Evolutionary conservation across 2,113 vertebrate genomes (phyloP).

Genomic region (Tichodroma muraria): DNA sequence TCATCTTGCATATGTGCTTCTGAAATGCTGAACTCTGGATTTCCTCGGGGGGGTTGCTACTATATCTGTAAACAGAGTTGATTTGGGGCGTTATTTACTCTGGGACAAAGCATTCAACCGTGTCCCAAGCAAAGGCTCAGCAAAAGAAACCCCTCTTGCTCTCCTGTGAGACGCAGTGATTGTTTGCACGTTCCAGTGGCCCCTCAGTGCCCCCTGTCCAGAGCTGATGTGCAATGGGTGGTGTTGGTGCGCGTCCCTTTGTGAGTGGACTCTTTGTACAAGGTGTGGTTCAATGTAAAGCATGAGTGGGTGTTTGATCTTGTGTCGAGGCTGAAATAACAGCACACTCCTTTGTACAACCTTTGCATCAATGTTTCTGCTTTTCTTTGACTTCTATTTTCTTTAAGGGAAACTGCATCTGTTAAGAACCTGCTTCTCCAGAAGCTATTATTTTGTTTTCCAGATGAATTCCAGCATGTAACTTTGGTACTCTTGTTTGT

Average conservation of each 20-base stretch:
- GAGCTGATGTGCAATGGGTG: slow-evolving; percentile 43
- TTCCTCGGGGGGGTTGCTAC: not conserved
- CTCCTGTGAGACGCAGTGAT: not conserved
- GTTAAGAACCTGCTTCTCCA: slow-evolving; percentile 56
- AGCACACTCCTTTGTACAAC: slow-evolving; percentile 52
- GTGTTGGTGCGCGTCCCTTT: slow-evolving; percentile 43
- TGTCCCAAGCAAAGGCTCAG: not conserved
- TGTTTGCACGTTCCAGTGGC: not conserved
- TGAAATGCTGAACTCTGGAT: slow-evolving; percentile 13
- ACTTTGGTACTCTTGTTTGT: slow-evolving; percentile 78
- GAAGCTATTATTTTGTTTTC: slow-evolving; percentile 60
- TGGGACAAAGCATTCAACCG: not conserved
- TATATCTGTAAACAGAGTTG: not conserved
- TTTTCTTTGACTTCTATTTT: slow-evolving; percentile 47
- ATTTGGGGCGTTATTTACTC: not conserved
- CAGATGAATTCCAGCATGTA: slow-evolving; percentile 79
- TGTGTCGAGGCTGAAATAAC: slow-evolving; percentile 43
- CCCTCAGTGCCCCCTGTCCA: not conserved
- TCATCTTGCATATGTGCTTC: slow-evolving; percentile 30
- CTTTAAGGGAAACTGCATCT: slow-evolving; percentile 55
- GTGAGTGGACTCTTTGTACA: slow-evolving; percentile 48
- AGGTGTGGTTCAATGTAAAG: slow-evolving; percentile 49
- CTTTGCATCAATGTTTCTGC: slow-evolving; percentile 37
- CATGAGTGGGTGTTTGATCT: slow-evolving; percentile 46
- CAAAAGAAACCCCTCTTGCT: not conserved